Base-by-base conservation (phyloP, 2,797 vertebrate genomes). In the Phrynocephalus forsythii region DNA sequence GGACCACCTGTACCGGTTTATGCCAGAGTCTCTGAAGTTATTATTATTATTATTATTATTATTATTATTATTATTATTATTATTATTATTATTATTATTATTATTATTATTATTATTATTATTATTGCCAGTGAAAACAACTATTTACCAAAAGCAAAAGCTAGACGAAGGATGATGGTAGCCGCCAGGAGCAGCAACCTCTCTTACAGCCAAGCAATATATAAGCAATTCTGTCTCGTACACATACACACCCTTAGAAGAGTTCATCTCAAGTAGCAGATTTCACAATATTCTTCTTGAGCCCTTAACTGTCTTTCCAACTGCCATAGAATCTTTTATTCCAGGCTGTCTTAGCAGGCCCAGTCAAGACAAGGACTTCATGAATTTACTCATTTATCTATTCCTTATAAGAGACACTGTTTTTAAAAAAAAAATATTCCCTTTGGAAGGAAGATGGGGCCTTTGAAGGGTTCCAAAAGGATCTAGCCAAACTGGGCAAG, bases 281-380 rank as follows among this genome's bases (percentile, higher is more conserved):
- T 85, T 82, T 75, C 60, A 30, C 52, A 3, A 1, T 16, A 11
- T 66, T 28, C 86, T 78, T 76, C 48, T 38, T 60, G 38, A 28
- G 50, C 8, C 84, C 38, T 33, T 52, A 87, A 85, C 89, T n/a
- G 26, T 30, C 79, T 81, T 82, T 50, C 33, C 56, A 63, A 69
- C 0, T 24, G 63, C n/a, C 86, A 79, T 79, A 67, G 81, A 89
- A 84, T 28, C 79, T 85, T 83, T n/a, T 68, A 80, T 18, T 10
- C 18, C 24, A 20, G 16, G 15, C 33, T 30, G 26, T 63, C 69
- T 52, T 73, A 30, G 56, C 63, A 86, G n/a, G n/a, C 69, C 24
- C 26, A 30, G 33, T 69, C 48, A 20, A 79, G 71, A 8, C 56
- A 24, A 79, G 71, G 8, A 18, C 22, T 75, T 22, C 44, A 77